Conservation (phyloP, 1,140 invertebrate genomes). For the Drosophila tristis region DNA sequence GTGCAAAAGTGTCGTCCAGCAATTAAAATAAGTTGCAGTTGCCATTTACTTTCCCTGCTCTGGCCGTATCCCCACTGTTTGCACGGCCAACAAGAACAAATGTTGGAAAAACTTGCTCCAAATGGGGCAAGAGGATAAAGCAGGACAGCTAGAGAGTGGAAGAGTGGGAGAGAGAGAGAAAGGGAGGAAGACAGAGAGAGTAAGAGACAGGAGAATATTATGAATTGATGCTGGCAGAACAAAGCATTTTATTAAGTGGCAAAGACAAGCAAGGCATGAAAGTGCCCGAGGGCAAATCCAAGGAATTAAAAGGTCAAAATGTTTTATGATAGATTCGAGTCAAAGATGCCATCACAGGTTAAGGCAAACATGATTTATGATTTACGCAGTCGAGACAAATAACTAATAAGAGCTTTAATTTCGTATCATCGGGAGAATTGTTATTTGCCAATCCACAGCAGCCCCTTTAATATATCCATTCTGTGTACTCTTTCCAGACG, state of each 20-base stretch:
- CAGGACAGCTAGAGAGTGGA: slow-evolving; percentile 1
- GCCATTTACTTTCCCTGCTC: slow-evolving; percentile 59
- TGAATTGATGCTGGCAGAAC: slow-evolving; percentile 49
- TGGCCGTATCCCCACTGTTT: slow-evolving; percentile 40
- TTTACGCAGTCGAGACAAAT: too few relatives aligned
- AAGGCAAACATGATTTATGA: not conserved
- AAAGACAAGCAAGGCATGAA: slow-evolving; percentile 44
- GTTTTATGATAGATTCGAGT: slow-evolving; percentile 3
- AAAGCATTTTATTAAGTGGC: slow-evolving; percentile 57
- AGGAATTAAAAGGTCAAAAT: slow-evolving; percentile 27
- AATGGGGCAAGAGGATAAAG: slow-evolving; percentile 4
- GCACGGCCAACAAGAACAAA: slow-evolving; percentile 51
- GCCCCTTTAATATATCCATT: not conserved
- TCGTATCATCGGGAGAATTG: too few relatives aligned
- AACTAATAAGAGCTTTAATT: not conserved
- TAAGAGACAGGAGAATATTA: slow-evolving; percentile 44
- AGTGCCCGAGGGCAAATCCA: slow-evolving; percentile 11
- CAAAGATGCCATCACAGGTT: not conserved
- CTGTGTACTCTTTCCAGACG: slow-evolving; percentile 86
- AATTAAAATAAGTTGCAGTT: slow-evolving; percentile 77
- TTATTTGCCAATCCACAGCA: too few relatives aligned
- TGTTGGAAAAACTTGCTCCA: slow-evolving; percentile 49
- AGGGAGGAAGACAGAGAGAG: not conserved
- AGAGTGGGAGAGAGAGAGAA: slow-evolving; percentile 2
- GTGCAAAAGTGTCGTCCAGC: slow-evolving; percentile 74